These are phyloP conservation scores for Zaprionus gabonicus DNA, from an alignment of 1,140 invertebrate species.

Conservation along the genomic window DNA sequence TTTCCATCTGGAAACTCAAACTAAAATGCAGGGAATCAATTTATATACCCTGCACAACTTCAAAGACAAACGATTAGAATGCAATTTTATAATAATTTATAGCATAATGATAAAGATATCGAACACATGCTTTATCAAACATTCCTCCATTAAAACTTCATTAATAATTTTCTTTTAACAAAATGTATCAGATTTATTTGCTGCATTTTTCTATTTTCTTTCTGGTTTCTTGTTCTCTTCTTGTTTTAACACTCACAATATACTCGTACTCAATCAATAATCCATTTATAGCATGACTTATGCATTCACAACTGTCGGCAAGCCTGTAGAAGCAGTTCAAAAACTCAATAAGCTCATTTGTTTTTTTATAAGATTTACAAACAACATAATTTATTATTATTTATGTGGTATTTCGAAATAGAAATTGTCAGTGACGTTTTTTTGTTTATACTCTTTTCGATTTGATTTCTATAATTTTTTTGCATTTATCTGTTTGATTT, in stretches of 20 bases:
- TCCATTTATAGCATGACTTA: not conserved
- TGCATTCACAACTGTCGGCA: not conserved
- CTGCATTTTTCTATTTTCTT: not conserved
- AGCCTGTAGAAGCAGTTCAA: not conserved
- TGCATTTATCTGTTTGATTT: constrained; percentile 10
- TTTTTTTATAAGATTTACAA: constrained; percentile 36
- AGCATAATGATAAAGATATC: not conserved
- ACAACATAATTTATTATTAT: constrained; percentile 39
- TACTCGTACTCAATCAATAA: not conserved
- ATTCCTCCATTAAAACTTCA: not conserved
- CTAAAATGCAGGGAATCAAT: too few relatives aligned
- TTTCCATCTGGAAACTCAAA: too few relatives aligned
- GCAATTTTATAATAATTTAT: too few relatives aligned
- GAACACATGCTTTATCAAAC: too few relatives aligned
- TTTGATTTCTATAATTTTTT: constrained; percentile 13
- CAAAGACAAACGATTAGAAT: too few relatives aligned
- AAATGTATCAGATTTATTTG: not conserved
- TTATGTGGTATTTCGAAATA: constrained; percentile 17
- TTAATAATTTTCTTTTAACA: not conserved
- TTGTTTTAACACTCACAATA: not conserved
- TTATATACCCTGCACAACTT: too few relatives aligned
- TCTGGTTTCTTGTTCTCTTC: not conserved
- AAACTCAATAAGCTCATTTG: not conserved
- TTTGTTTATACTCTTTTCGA: constrained; percentile 4
- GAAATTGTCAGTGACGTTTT: constrained; percentile 23